Percentiles rank a stretch among this genome's conserved stretches.
phyloP scores from a whole-genome alignment of 2,888 invertebrate genomes.

The Gastrophysa polygoni region DNA sequence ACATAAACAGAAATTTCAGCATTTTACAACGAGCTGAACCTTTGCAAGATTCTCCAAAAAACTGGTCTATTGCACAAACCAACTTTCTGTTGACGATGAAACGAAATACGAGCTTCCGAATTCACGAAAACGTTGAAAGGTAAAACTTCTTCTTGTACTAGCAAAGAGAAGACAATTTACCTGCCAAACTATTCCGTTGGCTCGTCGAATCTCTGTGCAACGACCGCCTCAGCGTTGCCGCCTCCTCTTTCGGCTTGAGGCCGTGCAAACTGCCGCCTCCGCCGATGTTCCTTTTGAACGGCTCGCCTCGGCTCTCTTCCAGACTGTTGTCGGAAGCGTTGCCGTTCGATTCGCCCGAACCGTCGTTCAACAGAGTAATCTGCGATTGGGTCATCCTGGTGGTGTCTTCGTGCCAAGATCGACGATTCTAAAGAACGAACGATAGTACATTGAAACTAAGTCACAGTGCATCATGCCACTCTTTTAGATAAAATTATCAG shows the following conservation, averaged over 20 bases:
- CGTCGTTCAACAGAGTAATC: constrained; percentile 67
- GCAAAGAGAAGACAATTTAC: constrained; percentile 33
- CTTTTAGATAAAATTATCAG: too few relatives aligned
- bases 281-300: constrained; percentile 39
- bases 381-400: constrained; percentile 68
- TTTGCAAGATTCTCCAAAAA: too few relatives aligned
- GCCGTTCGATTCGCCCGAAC: constrained; percentile 68
- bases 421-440: constrained; percentile 66
- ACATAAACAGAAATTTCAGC: too few relatives aligned
- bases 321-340: constrained; percentile 81
- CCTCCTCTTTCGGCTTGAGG: constrained; percentile 54
- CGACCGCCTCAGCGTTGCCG: constrained; percentile 49
- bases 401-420: constrained; percentile 73
- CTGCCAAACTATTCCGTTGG: constrained; percentile 54
- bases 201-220: constrained; percentile 52
- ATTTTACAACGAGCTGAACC: too few relatives aligned
- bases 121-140: too few relatives aligned
- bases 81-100: too few relatives aligned
- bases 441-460: too few relatives aligned
- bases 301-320: constrained; percentile 61
- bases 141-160: too few relatives aligned
- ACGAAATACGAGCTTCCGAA: too few relatives aligned
- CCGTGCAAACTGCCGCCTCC: constrained; percentile 51
- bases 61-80: too few relatives aligned
- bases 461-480: too few relatives aligned